These are phyloP conservation scores for Falco berigora DNA, from an alignment of 2,797 vertebrate genomes.

Conservation along the genomic window DNA sequence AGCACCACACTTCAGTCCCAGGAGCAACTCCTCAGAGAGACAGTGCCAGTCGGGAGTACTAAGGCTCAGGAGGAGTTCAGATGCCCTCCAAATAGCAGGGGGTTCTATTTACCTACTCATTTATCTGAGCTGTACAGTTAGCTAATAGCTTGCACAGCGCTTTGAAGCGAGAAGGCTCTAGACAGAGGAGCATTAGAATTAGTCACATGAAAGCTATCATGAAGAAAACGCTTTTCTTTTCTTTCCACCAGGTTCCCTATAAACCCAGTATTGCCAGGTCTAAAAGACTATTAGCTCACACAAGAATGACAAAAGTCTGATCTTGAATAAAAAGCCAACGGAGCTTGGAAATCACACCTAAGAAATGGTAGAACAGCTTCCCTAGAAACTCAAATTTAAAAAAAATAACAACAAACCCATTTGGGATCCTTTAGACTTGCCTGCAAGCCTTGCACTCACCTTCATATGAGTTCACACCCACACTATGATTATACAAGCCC, in stretches of 20 bases:
- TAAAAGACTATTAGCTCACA: neutral
- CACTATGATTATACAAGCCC: neutral
- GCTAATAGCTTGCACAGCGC: neutral
- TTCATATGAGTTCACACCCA: neutral
- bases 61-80: neutral
- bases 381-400: neutral
- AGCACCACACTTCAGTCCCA: neutral
- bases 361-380: neutral
- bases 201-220: neutral
- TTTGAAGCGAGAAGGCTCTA: neutral
- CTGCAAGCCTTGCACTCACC: neutral
- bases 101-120: neutral
- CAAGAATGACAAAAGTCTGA: neutral
- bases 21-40: neutral
- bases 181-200: neutral
- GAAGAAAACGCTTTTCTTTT: neutral
- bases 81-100: neutral
- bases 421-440: neutral
- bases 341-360: neutral
- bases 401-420: neutral
- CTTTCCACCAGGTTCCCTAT: neutral
- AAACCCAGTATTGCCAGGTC: neutral
- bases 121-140: neutral
- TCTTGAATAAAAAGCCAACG: neutral
- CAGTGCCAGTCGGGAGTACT: rapidly evolving